Evolutionary conservation across 2,113 vertebrate genomes (phyloP), one percentile per base, ranked within the genome.

Genomic region (Scomber colias): DNA sequence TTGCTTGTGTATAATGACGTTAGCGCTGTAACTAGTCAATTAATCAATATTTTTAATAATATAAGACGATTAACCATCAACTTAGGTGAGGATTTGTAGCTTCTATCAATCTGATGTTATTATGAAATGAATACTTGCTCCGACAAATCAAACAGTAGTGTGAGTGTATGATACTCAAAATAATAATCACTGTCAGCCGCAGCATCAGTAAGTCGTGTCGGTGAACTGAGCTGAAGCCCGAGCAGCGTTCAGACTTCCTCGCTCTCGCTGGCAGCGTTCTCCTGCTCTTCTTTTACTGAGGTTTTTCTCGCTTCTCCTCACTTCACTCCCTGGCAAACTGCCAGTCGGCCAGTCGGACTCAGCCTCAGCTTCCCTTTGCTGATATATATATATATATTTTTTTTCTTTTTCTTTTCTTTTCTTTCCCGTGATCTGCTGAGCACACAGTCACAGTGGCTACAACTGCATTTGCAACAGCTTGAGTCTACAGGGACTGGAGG

Each of bases 361-460:
- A 11, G 59, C 30, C 56, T 31, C 45, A 7, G 56, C 59, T 21
- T 66, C 55, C 53, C 68, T 71, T 53, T 31, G 59, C 68, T 77
- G 78, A 35, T 74, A 27, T 27, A 3, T 27, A 27, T 27, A 27
- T 27, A 27, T 27, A 27, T 27, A 24, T 24, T 2, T 27, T 27
- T 27, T 27, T 27, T 27, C 24, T 27, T 27, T 27, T 27, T 27
- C 24, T 27, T 27, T 27, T 27, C 24, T 74, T 63, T 27, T 11
- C 24, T 74, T 63, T 27, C 8, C 30, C 0, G 12, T 17, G 62
- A 53, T 73, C 71, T 77, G 62, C 67, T 66, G 75, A 79, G 59
- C 48, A 17, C 0, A 31, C 66, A 54, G 30, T 79, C 71, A 55
- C 45, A 50, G 67, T 0, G 1, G 35, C 16, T 16, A 55, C 8